Base-by-base conservation (phyloP, 2,113 vertebrate species). In the Grallaria varia region DNA sequence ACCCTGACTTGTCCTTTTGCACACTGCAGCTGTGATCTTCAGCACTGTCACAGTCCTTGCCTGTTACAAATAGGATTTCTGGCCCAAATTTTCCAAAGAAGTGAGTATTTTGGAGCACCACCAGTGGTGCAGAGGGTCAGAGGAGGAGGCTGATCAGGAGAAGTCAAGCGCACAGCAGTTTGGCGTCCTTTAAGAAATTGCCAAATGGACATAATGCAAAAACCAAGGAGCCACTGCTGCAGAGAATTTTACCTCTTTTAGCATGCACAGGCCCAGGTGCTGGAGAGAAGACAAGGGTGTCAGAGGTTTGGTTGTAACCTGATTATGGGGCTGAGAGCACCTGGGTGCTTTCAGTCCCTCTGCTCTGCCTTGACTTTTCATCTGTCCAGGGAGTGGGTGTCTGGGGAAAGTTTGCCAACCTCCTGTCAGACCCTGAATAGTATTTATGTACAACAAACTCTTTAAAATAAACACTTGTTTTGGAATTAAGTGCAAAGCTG, bases 381-480 rank as follows among this genome's bases (percentile, higher is more conserved):
- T 83, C 50, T 77, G 6, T 59, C 45, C 1, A 0, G 84, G 59
- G 44, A 52, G 37, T 14, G 21, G 5, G 9, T 75, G 52, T 33
- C 85, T 64, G 27, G 14, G 71, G 71, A 80, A 55, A 81, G 23
- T 28, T 95, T 78, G 81, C 64, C 64, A 39, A 4, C 58, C 50
- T 95, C 78, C 47, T 88, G 42, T 88, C 28, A 5, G 75, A 86
- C 67, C n/a, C 45, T 91, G 82, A 94, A 67, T 87, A 95, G 55
- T 24, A 52, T 77, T 95, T 87, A 93, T 88, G 64, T 35, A 95
- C 90, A 93, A 96, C 63, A 90, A 84, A 94, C 59, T 84, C 83
- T 81, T 88, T 96, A 78, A 90, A 93, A 77, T 92, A 93, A 96
- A 86, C 82, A 92, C 78, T 96, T 95, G 78, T 83, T 96, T 93